Evolutionary conservation across 1,140 invertebrate genomes (phyloP).

Genomic region (Penaeus vannamei): DNA sequence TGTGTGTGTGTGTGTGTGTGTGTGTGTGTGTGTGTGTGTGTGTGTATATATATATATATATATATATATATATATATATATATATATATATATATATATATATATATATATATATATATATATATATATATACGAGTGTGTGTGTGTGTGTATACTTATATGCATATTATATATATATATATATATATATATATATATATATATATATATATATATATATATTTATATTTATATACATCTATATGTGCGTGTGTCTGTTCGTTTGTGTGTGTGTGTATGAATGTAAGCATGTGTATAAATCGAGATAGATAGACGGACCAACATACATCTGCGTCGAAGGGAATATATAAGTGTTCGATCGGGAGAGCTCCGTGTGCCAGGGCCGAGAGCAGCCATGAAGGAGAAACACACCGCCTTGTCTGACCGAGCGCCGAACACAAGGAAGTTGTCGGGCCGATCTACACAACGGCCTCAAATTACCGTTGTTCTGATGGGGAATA

Average conservation of each 20-base stretch:
- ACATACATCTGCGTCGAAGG: no score
- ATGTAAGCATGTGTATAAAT: background rate
- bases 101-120: background rate
- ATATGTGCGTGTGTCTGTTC: background rate
- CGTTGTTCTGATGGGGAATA: no score
- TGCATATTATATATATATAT: background rate
- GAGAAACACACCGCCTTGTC: no score
- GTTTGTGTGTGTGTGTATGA: background rate
- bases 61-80: background rate
- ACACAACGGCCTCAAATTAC: no score
- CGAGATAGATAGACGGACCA: no score
- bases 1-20: background rate
- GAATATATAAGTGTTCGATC: no score
- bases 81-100: background rate
- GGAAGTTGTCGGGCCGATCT: no score
- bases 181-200: slow-evolving; percentile 22
- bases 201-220: slow-evolving; percentile 22
- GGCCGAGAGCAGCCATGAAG: no score
- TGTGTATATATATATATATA: background rate
- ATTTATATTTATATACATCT: background rate
- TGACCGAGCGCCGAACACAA: no score
- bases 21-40: background rate
- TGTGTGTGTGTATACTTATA: background rate
- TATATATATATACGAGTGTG: background rate
- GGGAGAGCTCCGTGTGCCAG: no score